Percentiles rank a stretch among this genome's conserved stretches.
phyloP scores from a whole-genome alignment of 2,888 invertebrate genomes.

The Reticulitermes lucifugus region DNA sequence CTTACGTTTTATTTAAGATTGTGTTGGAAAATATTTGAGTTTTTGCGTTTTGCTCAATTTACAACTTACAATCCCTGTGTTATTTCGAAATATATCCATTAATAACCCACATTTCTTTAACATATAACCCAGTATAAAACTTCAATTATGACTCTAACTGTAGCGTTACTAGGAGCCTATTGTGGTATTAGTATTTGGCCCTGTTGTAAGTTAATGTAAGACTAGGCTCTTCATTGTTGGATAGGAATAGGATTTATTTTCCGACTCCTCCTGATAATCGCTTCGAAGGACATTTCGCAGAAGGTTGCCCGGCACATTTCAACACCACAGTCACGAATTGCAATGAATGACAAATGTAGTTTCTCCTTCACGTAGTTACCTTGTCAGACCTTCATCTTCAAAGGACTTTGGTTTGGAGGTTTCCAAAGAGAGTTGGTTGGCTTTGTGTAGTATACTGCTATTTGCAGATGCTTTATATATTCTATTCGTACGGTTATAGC shows the following conservation, averaged over 20 bases:
- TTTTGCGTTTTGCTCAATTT: no score
- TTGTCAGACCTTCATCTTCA: neutral
- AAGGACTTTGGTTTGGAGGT: neutral
- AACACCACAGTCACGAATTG: neutral
- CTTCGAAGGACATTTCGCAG: neutral
- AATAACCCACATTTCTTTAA: no score
- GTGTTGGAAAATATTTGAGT: no score
- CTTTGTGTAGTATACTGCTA: neutral
- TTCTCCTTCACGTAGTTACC: neutral
- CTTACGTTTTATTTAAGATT: no score
- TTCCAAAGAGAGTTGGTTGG: neutral
- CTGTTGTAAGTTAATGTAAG: no score
- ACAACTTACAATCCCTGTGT: no score
- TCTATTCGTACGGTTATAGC: neutral
- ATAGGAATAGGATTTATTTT: neutral
- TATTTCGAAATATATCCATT: no score
- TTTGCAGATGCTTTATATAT: neutral
- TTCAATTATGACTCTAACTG: no score
- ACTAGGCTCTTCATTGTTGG: no score
- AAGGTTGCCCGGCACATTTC: neutral
- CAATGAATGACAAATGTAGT: slow-evolving; percentile 3
- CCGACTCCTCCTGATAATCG: neutral
- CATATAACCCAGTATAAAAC: no score
- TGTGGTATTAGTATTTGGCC: no score
- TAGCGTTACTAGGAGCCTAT: no score